Conservation (phyloP, 2,888 invertebrate species). For the Pseudococcus jackbeardsleyi region DNA sequence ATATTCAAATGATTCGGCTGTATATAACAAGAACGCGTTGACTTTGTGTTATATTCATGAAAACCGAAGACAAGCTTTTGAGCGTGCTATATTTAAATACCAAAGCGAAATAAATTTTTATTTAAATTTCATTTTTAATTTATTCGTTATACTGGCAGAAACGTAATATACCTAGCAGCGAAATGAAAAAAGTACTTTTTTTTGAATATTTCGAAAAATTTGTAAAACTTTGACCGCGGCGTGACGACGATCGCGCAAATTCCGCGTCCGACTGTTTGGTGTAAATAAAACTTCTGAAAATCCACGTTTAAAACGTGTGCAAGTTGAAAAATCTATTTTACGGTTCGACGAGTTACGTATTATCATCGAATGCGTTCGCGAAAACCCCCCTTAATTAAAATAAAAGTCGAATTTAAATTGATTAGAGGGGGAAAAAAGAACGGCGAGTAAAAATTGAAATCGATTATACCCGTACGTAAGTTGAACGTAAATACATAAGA, state of each 20-base stretch:
- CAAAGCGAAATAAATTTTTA: conserved; percentile 37
- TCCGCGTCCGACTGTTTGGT: not conserved
- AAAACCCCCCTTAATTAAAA: not conserved
- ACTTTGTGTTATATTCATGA: conserved; percentile 26
- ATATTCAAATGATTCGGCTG: conserved; percentile 29
- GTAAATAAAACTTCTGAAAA: not conserved
- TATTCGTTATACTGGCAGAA: not conserved
- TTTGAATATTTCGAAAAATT: not conserved
- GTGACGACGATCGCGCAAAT: too few species aligned
- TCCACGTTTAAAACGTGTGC: not conserved
- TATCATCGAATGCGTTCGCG: not conserved
- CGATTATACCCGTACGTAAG: not conserved
- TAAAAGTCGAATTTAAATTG: not conserved
- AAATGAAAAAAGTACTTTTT: not conserved
- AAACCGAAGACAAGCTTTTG: conserved; percentile 20
- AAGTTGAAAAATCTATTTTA: conserved; percentile 10
- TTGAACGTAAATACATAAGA: conserved; percentile 25
- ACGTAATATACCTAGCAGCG: not conserved
- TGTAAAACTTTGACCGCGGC: not conserved
- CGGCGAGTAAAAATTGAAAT: not conserved
- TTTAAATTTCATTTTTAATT: conserved; percentile 28
- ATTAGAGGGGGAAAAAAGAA: not conserved
- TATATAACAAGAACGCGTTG: not conserved
- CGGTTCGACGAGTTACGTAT: not conserved
- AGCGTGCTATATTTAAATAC: conserved; percentile 22